phyloP scores from a whole-genome alignment of 2,113 vertebrate genomes.

The Gobius niger region DNA sequence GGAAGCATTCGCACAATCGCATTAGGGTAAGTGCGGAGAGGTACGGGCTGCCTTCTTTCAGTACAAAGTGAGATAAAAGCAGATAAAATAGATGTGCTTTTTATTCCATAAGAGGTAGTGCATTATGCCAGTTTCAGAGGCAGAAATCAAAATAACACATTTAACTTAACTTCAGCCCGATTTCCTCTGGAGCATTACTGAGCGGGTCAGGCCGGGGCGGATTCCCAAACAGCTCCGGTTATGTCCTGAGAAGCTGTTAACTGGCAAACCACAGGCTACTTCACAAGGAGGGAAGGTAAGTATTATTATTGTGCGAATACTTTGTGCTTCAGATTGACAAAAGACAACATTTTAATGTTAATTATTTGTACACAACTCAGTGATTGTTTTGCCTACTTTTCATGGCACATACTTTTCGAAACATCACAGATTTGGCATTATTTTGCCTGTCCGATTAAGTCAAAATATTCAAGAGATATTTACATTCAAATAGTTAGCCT shows the following conservation, averaged over 20 bases:
- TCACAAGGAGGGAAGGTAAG: not conserved
- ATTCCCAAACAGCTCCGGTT: not conserved
- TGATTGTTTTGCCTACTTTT: no score
- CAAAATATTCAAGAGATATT: no score
- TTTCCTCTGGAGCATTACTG: slow-evolving; percentile 8
- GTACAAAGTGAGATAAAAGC: slow-evolving; percentile 75
- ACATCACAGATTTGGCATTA: no score
- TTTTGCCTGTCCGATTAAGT: no score
- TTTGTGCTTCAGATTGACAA: no score
- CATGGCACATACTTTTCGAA: no score
- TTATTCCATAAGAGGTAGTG: slow-evolving; percentile 45
- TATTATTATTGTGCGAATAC: no score
- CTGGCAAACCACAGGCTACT: not conserved
- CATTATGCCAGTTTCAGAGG: slow-evolving; percentile 48
- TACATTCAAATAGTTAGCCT: no score
- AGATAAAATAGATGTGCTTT: slow-evolving; percentile 72
- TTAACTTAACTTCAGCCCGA: slow-evolving; percentile 40
- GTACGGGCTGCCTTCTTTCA: slow-evolving; percentile 67
- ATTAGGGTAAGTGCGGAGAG: slow-evolving; percentile 73
- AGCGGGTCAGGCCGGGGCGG: not conserved
- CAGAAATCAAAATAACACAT: slow-evolving; percentile 46
- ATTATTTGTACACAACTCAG: no score
- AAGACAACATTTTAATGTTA: no score
- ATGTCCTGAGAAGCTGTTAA: not conserved
- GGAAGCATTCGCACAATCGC: slow-evolving; percentile 74